Base-by-base conservation (phyloP, 2,113 vertebrate genomes). In the Scomber japonicus region DNA sequence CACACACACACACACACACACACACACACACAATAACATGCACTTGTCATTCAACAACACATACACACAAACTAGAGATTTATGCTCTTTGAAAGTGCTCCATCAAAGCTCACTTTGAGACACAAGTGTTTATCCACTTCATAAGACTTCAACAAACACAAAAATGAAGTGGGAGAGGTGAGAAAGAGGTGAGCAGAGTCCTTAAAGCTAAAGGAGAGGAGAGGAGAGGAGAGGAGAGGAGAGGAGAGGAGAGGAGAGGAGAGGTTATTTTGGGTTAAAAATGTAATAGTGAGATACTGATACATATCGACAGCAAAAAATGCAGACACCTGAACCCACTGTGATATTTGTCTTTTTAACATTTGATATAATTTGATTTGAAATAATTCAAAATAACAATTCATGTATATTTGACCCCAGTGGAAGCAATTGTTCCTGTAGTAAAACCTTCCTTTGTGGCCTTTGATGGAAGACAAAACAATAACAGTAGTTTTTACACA, bases 161-260 rank as follows among this genome's bases (percentile, higher is more conserved):
- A 87, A 84, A 84, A 86, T 63, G 35, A 84, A 80, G 72, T 64
- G 17, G 59, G 16, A 57, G 71, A 68, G 78, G 82, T 79, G 78
- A 54, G 92, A 92, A 44, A 53, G 95, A 95, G 94, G 90, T 88
- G 93, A 95, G 94, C 94, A 95, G 24, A 27, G 24, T 27, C 24
- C 24, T 27, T 27, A 27, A 27, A 27, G 24, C 24, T 21, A 21
- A 21, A 40, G 35, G 35, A 40, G 35, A 40, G 35, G 35, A 40
- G 35, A 40, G 35, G 35, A 40, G 35, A 35, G 0, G 31, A 35
- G 31, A 35, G 1, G 31, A 35, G 31, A 6, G 5, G 31, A 35
- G 31, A 35, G 5, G 31, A 35, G 3, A 35, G 7, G 8, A 40
- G 35, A 40, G 7, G 8, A 40, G 35, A 40, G 7, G 8, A 40